phyloP scores from a whole-genome alignment of 2,888 invertebrate species.

The Cordilura impudica region DNA sequence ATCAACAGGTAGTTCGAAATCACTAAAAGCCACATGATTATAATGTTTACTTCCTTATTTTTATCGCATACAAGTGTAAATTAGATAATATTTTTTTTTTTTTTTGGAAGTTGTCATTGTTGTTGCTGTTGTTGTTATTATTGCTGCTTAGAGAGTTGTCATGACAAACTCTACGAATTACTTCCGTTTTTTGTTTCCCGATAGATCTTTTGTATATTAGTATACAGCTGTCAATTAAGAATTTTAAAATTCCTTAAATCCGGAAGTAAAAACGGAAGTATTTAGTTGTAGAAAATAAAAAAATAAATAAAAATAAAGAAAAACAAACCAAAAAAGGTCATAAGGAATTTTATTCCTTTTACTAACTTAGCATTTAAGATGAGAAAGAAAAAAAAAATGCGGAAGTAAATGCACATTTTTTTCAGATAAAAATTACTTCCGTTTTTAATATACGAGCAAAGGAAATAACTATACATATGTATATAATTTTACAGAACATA shows the following conservation, averaged over 20 bases:
- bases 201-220: background rate
- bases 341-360: conserved; percentile 35
- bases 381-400: conserved; percentile 31
- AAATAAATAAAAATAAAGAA: too few species aligned
- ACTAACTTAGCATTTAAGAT: background rate
- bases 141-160: background rate
- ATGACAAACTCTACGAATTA: conserved; percentile 40
- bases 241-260: conserved; percentile 48
- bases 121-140: background rate
- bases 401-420: conserved; percentile 53
- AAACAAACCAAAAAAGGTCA: conserved; percentile 24
- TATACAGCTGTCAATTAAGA: conserved; percentile 37
- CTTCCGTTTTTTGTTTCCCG: conserved; percentile 27
- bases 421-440: conserved; percentile 56
- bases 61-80: conserved; percentile 37
- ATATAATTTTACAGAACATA: background rate
- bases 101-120: background rate
- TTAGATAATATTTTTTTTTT: conserved; percentile 39
- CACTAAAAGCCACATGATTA: conserved; percentile 40
- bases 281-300: conserved; percentile 48
- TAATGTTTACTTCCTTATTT: conserved; percentile 43
- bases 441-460: conserved; percentile 29
- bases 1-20: conserved; percentile 28
- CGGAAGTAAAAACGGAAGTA: conserved; percentile 60
- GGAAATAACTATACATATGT: background rate